These are phyloP conservation scores for Sebastes trivittatus DNA, from an alignment of 2,797 vertebrate genomes.

Conservation along the genomic window DNA sequence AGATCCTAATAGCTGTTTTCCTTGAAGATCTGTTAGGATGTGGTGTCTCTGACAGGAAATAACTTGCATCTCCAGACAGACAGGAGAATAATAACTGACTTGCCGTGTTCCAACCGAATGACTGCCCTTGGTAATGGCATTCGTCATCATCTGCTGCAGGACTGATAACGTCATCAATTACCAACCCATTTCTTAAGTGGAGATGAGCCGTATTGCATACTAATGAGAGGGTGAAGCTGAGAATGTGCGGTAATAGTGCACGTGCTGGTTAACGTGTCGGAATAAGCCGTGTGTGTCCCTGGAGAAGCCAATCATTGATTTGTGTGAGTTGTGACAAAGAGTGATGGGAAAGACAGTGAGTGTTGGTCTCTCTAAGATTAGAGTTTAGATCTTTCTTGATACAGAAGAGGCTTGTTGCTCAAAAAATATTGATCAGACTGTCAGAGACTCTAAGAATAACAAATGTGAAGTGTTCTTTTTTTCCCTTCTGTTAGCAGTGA, in stretches of 20 bases:
- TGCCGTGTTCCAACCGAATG: conserved; percentile 21
- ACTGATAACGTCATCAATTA: conserved; percentile 62
- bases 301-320: conserved; percentile 34
- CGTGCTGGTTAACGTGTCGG: background rate
- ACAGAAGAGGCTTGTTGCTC: conserved; percentile 32
- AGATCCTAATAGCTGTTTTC: conserved; percentile 46
- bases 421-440: conserved; percentile 41
- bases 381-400: conserved; percentile 12
- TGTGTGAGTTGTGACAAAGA: conserved; percentile 39
- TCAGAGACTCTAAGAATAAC: conserved; percentile 23
- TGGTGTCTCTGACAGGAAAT: conserved; percentile 40
- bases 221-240: conserved; percentile 29
- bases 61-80: conserved; percentile 13
- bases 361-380: conserved; percentile 7
- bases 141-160: conserved; percentile 45
- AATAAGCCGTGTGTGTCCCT: conserved; percentile 3
- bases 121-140: conserved; percentile 30
- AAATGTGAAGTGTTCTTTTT: background rate
- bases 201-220: conserved; percentile 32
- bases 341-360: conserved; percentile 28
- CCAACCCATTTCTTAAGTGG: conserved; percentile 28
- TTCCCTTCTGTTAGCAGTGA: background rate
- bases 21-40: conserved; percentile 28
- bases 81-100: conserved; percentile 20
- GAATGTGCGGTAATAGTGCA: background rate